These are phyloP conservation scores for Adrianichthys oophorus DNA, from an alignment of 2,797 vertebrate genomes.

Conservation along the genomic window DNA sequence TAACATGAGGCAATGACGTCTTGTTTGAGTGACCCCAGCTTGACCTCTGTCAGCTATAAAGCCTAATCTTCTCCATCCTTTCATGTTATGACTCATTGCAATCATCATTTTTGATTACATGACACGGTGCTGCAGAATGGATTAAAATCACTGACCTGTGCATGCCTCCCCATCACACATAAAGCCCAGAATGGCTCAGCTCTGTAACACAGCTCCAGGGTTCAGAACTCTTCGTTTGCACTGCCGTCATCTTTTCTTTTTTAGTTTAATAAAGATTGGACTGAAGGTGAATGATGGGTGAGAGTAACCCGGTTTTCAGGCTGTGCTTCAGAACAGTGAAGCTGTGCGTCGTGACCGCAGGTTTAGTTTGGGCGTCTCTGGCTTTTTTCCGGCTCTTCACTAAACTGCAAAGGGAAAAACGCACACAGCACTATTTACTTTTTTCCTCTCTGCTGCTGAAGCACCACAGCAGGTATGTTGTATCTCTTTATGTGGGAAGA, in stretches of 20 bases:
- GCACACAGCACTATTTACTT: not conserved
- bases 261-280: too few species aligned
- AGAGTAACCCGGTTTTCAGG: not conserved
- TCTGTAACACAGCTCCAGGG: not conserved
- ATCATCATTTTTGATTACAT: too few species aligned
- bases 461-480: conserved; percentile 17
- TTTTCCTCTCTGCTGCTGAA: not conserved
- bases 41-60: too few species aligned
- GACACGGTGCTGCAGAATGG: conserved; percentile 1
- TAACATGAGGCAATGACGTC: too few species aligned
- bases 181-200: conserved; percentile 1
- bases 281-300: not conserved
- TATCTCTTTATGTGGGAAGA: not conserved
- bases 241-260: too few species aligned
- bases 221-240: not conserved
- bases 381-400: not conserved
- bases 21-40: too few species aligned
- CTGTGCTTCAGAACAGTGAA: not conserved
- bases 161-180: not conserved
- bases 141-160: conserved; percentile 25
- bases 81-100: too few species aligned
- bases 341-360: not conserved
- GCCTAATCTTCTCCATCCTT: too few species aligned
- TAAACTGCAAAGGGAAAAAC: conserved; percentile 1
- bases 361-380: conserved; percentile 1